These are phyloP conservation scores for Passer montanus DNA, from an alignment of 2,113 vertebrate genomes.

Conservation along the genomic window DNA sequence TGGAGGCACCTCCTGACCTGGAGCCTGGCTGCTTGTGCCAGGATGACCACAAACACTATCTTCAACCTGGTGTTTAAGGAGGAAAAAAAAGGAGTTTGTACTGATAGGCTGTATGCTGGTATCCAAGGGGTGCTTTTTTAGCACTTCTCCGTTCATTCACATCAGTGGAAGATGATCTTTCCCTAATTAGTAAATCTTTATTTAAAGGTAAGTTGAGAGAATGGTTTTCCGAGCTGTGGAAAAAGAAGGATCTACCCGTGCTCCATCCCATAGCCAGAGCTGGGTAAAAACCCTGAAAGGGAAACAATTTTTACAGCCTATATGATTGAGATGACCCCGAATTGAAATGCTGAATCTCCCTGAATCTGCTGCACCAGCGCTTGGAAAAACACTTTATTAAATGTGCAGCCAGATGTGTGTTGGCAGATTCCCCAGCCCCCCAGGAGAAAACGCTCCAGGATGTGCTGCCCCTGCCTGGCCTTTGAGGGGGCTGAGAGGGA, in stretches of 20 bases:
- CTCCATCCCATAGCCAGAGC: not conserved
- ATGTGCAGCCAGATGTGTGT: not conserved
- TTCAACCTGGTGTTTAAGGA: not conserved
- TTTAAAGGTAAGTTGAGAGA: not conserved
- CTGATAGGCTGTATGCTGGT: not conserved
- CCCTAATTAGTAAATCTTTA: not conserved
- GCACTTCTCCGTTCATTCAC: not conserved
- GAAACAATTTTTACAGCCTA: accelerated
- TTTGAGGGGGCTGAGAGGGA: not conserved
- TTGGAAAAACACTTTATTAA: not conserved
- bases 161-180: not conserved
- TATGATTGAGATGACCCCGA: not conserved
- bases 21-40: not conserved
- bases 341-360: not conserved
- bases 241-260: not conserved
- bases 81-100: not conserved
- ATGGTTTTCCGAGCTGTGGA: not conserved
- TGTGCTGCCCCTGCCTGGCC: not conserved
- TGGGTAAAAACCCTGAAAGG: not conserved
- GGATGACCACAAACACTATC: not conserved
- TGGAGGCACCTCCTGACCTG: not conserved
- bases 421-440: not conserved
- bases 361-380: not conserved
- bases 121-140: not conserved
- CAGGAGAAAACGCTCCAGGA: not conserved